Evolutionary conservation across 2,888 invertebrate species (phyloP).

Genomic region (Cactoblastis cactorum): DNA sequence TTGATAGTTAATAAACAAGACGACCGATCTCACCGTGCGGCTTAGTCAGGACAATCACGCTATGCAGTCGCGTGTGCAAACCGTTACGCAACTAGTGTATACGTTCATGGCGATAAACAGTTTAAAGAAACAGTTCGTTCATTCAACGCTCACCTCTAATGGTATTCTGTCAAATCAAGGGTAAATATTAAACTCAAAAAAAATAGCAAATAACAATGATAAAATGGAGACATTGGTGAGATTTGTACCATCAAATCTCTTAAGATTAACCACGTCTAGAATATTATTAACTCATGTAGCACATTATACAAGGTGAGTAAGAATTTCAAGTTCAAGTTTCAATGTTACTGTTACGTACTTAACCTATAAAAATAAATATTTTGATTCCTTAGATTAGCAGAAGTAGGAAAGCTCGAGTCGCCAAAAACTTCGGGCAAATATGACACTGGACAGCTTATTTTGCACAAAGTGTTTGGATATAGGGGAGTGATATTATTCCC

Average conservation of each 20-base stretch:
- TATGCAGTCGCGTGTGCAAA: too few species aligned
- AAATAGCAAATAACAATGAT: slow-evolving; percentile 64
- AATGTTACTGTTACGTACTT: slow-evolving; percentile 46
- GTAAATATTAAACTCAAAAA: slow-evolving; percentile 46
- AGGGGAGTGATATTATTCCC: slow-evolving; percentile 98
- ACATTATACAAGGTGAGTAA: slow-evolving; percentile 63
- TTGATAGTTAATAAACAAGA: too few species aligned
- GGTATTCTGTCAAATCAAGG: slow-evolving; percentile 42
- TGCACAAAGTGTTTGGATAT: slow-evolving; percentile 98
- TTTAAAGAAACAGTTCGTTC: too few species aligned
- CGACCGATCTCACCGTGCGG: too few species aligned
- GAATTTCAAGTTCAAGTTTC: slow-evolving; percentile 14
- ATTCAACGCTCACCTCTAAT: neutral
- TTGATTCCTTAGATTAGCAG: slow-evolving; percentile 85
- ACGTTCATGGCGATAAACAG: neutral
- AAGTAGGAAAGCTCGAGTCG: slow-evolving; percentile 94
- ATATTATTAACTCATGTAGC: slow-evolving; percentile 65
- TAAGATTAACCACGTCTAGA: slow-evolving; percentile 58
- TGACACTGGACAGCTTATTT: slow-evolving; percentile 96
- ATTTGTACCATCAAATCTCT: slow-evolving; percentile 59
- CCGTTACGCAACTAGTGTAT: too few species aligned
- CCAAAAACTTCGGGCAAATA: slow-evolving; percentile 94
- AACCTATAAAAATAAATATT: slow-evolving; percentile 48
- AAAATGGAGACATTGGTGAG: slow-evolving; percentile 76
- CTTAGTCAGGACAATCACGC: too few species aligned